phyloP scores from a whole-genome alignment of 2,888 invertebrate genomes.

The Eupsilia transversa region DNA sequence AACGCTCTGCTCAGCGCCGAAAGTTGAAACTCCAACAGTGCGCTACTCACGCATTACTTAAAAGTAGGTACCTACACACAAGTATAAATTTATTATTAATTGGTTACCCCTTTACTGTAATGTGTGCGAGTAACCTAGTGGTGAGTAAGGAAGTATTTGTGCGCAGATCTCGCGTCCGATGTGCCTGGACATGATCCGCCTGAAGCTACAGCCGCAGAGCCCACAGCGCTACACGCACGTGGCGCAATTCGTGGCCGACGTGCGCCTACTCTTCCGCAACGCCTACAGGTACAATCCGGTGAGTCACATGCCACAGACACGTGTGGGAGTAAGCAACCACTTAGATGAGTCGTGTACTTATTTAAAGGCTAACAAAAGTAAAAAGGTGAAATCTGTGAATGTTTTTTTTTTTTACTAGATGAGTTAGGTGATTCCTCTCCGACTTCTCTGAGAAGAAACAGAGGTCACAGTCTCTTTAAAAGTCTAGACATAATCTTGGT shows the following conservation, averaged over 20 bases:
- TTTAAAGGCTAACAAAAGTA: background rate
- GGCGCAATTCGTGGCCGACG: slow-evolving; percentile 94
- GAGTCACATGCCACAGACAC: slow-evolving; percentile 74
- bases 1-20: too few species aligned
- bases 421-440: too few species aligned
- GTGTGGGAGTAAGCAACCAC: background rate
- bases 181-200: slow-evolving; percentile 95
- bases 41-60: too few species aligned
- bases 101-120: background rate
- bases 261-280: slow-evolving; percentile 96
- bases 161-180: slow-evolving; percentile 94
- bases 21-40: too few species aligned
- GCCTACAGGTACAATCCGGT: slow-evolving; percentile 96
- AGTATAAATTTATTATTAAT: too few species aligned
- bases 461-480: too few species aligned
- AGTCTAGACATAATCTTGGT: too few species aligned
- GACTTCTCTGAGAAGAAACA: too few species aligned
- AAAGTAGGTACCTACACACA: too few species aligned
- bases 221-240: slow-evolving; percentile 94
- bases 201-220: slow-evolving; percentile 94
- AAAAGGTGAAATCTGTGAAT: background rate
- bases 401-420: too few species aligned
- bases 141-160: background rate
- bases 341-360: background rate
- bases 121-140: background rate